Evolutionary conservation across 2,797 vertebrate genomes (phyloP).

Genomic region (Falco peregrinus): DNA sequence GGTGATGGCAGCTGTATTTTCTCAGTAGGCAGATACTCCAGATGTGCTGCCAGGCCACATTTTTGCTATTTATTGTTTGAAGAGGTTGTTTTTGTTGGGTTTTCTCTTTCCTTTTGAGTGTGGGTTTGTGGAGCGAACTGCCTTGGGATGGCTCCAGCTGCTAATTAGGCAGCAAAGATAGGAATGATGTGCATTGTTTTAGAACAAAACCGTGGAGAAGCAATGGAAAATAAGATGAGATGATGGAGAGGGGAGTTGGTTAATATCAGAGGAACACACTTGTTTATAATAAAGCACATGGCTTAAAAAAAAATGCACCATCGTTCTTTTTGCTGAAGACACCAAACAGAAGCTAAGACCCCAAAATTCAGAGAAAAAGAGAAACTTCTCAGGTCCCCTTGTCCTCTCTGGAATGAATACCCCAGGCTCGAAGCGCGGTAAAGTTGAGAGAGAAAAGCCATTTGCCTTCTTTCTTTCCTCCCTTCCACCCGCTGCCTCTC

Average conservation of each 20-base stretch:
- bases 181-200: conserved; percentile 42
- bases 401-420: background rate
- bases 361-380: background rate
- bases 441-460: background rate
- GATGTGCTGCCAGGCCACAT: conserved; percentile 42
- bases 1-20: conserved; percentile 51
- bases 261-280: conserved; percentile 7
- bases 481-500: background rate
- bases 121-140: conserved; percentile 6
- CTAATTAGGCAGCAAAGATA: conserved; percentile 32
- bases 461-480: background rate
- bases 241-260: background rate
- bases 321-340: conserved; percentile 29
- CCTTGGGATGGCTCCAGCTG: conserved; percentile 10
- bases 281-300: conserved; percentile 36
- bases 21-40: conserved; percentile 49
- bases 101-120: conserved; percentile 25
- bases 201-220: conserved; percentile 29
- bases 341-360: background rate
- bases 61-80: conserved; percentile 49
- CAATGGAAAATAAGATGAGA: conserved; percentile 41
- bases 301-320: conserved; percentile 11
- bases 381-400: background rate
- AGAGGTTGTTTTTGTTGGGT: conserved; percentile 46
- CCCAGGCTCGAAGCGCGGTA: background rate